A percentile compares a stretch with the other conserved stretches of the same genome.
phyloP scores from a whole-genome alignment of 2,888 invertebrate species.

The Troides helena region DNA sequence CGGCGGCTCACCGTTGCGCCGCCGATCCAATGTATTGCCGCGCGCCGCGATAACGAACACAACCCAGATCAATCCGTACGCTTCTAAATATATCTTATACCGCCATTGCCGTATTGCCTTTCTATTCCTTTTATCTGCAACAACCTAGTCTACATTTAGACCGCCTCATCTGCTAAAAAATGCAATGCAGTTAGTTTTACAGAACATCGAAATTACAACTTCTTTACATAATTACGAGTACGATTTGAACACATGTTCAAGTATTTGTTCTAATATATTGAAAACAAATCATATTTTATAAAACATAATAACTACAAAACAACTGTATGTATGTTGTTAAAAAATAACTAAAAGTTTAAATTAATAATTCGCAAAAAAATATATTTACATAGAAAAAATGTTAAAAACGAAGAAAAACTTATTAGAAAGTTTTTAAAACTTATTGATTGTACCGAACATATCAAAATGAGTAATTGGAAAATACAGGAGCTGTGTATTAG shows the following conservation, averaged over 20 bases:
- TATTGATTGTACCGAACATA: too few relatives aligned
- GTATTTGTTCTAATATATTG: background rate
- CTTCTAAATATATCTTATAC: slow-evolving; percentile 29
- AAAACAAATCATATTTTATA: too few relatives aligned
- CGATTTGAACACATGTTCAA: background rate
- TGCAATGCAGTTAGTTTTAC: slow-evolving; percentile 19
- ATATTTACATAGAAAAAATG: too few relatives aligned
- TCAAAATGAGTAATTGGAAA: too few relatives aligned
- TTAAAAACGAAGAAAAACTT: too few relatives aligned
- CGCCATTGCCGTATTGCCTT: slow-evolving; percentile 23
- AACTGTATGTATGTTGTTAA: too few relatives aligned
- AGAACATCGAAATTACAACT: background rate
- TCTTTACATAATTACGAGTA: background rate
- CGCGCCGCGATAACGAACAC: slow-evolving; percentile 53
- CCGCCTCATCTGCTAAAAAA: slow-evolving; percentile 4
- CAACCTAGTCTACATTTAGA: slow-evolving; percentile 28
- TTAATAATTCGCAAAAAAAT: too few relatives aligned
- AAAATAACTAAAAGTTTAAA: too few relatives aligned
- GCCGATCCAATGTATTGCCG: slow-evolving; percentile 50
- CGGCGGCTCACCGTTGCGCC: slow-evolving; percentile 49
- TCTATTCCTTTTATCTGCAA: slow-evolving; percentile 27
- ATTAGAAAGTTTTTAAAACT: too few relatives aligned
- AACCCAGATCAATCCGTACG: slow-evolving; percentile 48
- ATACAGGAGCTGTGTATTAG: background rate
- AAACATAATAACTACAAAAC: too few relatives aligned